These are phyloP conservation scores for Toxotes chatareus DNA, from an alignment of 2,113 vertebrate genomes.

Conservation along the genomic window DNA sequence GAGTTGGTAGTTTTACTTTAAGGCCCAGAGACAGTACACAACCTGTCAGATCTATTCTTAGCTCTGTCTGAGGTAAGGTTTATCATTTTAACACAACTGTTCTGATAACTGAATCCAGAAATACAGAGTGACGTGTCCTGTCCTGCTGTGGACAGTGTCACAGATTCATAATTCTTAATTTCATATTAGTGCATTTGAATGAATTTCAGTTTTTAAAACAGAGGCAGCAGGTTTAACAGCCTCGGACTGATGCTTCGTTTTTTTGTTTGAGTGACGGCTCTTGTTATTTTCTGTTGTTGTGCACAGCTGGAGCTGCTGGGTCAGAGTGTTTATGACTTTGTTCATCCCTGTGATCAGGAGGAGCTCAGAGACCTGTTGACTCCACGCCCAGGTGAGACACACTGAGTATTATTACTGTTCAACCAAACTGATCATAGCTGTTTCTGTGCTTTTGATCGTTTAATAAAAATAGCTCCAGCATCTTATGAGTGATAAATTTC, in stretches of 20 bases:
- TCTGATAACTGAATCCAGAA: too few species aligned
- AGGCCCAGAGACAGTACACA: too few species aligned
- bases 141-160: neutral
- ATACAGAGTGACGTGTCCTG: neutral
- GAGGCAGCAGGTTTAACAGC: too few species aligned
- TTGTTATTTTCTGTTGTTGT: slow-evolving; percentile 14
- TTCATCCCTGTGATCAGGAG: slow-evolving; percentile 92
- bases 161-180: too few species aligned
- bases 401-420: too few species aligned
- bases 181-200: too few species aligned
- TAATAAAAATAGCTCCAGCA: too few species aligned
- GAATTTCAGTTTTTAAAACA: too few species aligned
- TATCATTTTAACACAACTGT: neutral
- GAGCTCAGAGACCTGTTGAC: slow-evolving; percentile 89
- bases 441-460: too few species aligned
- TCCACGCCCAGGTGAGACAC: slow-evolving; percentile 82
- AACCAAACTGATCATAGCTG: too few species aligned
- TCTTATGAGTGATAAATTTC: too few species aligned
- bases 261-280: neutral
- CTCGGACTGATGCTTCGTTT: neutral
- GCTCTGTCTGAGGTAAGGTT: neutral
- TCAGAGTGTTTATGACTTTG: slow-evolving; percentile 89
- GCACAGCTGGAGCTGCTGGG: slow-evolving; percentile 90
- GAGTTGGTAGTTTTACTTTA: too few species aligned
- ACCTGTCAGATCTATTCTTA: slow-evolving; percentile 5